A percentile compares a stretch with the other conserved stretches of the same genome.
Conservation (phyloP, 2,797 vertebrate species). For the Myiotriccus ornatus region DNA sequence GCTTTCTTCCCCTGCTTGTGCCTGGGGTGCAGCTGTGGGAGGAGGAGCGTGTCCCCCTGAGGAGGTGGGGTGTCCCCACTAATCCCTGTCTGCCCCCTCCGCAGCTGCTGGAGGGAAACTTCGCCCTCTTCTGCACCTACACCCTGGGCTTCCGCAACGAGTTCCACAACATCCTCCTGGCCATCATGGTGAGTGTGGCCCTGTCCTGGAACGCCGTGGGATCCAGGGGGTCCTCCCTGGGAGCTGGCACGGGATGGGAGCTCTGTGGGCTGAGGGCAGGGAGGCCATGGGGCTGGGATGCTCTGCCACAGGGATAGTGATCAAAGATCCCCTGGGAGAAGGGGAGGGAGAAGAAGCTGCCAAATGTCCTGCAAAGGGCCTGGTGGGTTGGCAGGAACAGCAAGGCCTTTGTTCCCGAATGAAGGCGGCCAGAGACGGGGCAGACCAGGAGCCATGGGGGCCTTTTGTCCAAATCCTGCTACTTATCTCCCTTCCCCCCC, state of each 20-base stretch:
- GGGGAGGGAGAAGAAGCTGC: neutral
- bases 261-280: neutral
- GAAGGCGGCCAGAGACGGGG: neutral
- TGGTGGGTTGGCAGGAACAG: slow-evolving; percentile 28
- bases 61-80: neutral
- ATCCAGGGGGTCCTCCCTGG: fast-evolving
- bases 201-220: fast-evolving
- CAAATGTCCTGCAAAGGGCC: neutral
- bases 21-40: neutral
- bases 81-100: neutral
- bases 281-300: neutral
- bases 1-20: fast-evolving
- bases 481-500: neutral
- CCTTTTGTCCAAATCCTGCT: slow-evolving; percentile 36
- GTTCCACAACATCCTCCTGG: slow-evolving; percentile 93
- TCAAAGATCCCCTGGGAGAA: neutral
- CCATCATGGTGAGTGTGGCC: slow-evolving; percentile 87
- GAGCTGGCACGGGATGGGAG: neutral
- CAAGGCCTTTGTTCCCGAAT: neutral
- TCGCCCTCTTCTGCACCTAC: slow-evolving; percentile 93
- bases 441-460: neutral
- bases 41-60: fast-evolving
- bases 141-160: slow-evolving; percentile 87
- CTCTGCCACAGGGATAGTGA: neutral
- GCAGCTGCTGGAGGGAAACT: slow-evolving; percentile 93